phyloP scores from a whole-genome alignment of 2,888 invertebrate species.

The Lochmaea crataegi region DNA sequence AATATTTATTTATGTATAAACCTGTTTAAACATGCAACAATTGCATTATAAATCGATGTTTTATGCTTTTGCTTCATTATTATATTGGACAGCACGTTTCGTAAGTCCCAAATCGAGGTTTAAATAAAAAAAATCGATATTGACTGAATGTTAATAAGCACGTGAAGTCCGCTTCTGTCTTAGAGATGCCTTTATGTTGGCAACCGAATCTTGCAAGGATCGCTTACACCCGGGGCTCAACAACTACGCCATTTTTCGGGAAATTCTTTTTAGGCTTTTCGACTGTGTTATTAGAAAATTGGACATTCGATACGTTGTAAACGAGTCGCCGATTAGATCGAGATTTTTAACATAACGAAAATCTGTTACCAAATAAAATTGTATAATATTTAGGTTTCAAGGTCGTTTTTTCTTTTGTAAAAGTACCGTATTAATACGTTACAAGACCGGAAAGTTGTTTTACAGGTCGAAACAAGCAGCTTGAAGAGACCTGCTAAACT shows the following conservation, averaged over 20 bases:
- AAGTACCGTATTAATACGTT: no score
- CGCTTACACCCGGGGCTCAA: constrained; percentile 32
- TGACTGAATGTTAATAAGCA: background rate
- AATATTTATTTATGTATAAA: no score
- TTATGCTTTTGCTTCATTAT: no score
- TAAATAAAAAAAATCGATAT: background rate
- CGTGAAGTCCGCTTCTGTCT: constrained; percentile 1
- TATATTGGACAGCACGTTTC: no score
- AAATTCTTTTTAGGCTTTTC: constrained; percentile 25
- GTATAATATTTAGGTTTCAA: background rate
- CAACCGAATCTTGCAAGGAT: constrained; percentile 32
- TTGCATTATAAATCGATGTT: no score
- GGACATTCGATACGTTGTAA: constrained; percentile 32
- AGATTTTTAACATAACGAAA: constrained; percentile 1
- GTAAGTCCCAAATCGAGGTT: background rate
- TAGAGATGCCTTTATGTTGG: constrained; percentile 38
- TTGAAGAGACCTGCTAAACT: no score
- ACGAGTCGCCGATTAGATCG: constrained; percentile 5
- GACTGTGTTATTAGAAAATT: constrained; percentile 33
- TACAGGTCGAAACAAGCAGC: no score
- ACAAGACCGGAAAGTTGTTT: no score
- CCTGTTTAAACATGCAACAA: no score
- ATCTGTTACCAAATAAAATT: background rate
- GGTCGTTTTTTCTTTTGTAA: no score
- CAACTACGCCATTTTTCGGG: constrained; percentile 28